Evolutionary conservation across 2,113 vertebrate species (phyloP).

Genomic region (Nycticebus coucang): DNA sequence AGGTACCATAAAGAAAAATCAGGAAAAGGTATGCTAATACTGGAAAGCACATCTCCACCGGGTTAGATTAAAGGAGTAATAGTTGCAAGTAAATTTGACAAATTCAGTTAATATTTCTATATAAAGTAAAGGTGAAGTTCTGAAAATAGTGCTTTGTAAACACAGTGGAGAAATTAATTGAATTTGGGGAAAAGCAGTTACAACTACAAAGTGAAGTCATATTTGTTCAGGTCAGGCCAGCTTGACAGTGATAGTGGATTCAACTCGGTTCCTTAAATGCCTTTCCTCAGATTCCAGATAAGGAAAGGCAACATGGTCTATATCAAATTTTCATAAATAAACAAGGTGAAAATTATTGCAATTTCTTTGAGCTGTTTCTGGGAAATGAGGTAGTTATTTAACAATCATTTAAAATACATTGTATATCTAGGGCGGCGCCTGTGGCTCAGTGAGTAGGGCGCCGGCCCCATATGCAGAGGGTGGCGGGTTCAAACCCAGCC

Average conservation of each 20-base stretch:
- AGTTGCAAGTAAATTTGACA: not conserved
- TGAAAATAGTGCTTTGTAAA: not conserved
- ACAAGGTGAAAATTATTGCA: not conserved
- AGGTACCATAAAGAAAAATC: not conserved
- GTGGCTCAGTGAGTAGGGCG: no score
- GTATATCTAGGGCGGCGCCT: no score
- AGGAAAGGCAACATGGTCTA: not conserved
- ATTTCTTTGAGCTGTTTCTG: slow-evolving; percentile 16
- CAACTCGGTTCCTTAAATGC: not conserved
- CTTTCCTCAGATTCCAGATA: not conserved
- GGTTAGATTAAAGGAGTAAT: not conserved
- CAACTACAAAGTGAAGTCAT: not conserved
- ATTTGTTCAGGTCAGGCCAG: not conserved
- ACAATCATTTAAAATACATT: not conserved
- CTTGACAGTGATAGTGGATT: not conserved
- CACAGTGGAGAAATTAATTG: not conserved
- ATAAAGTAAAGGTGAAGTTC: not conserved
- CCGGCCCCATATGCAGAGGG: no score
- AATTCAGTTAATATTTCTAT: not conserved
- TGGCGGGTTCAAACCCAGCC: no score
- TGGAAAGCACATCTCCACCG: not conserved
- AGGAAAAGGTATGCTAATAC: not conserved
- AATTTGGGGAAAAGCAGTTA: not conserved
- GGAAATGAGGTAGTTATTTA: not conserved
- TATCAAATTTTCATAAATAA: not conserved